Base-by-base conservation (phyloP, 2,888 invertebrate species). In the Xiphydria camelus region DNA sequence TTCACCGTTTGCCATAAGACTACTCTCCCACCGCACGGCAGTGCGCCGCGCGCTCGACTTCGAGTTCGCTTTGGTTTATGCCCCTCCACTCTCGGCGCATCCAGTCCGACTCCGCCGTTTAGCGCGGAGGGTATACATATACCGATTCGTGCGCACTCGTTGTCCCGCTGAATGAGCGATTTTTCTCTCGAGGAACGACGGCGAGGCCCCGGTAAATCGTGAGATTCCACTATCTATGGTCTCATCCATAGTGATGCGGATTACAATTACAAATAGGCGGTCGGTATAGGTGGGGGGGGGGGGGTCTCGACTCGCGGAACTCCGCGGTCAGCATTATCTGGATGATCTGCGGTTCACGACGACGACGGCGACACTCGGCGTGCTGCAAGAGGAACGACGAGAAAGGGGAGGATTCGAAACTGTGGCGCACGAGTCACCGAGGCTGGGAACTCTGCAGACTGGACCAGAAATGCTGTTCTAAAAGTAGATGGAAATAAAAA, bases 191-290 rank as follows among this genome's bases (percentile, higher is more conserved):
- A 38, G 12, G 39, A 25, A n/a, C n/a, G 39, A 32, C 45, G 45
- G 51, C 53, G 57, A 49, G 49, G 49, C 51, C 54, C 55, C 48
- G 55, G 57, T 51, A 57, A 63, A 63, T 65, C 59, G 59, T 47
- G 49, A 50, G 61, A 62, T 58, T 58, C 61, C 61, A 67, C 66
- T 64, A 66, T 60, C 56, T 58, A 55, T 49, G 58, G n/a, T 59
- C 65, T 70, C 65, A 68, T 70, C 65, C 68, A 68, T 66, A 65
- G 65, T 67, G 59, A 69, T 68, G 64, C 50, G 56, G 62, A 68
- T 70, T 65, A 67, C 66, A 68, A 66, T 69, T 66, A 70, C 66
- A 69, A 70, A 66, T 70, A 64, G 61, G 57, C 56, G 62, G 57
- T 53, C 33, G 37, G 42, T 36, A 39, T 18, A 32, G 2, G 10